Conservation (phyloP, 2,888 invertebrate genomes). For the Drosophila anomalata region DNA sequence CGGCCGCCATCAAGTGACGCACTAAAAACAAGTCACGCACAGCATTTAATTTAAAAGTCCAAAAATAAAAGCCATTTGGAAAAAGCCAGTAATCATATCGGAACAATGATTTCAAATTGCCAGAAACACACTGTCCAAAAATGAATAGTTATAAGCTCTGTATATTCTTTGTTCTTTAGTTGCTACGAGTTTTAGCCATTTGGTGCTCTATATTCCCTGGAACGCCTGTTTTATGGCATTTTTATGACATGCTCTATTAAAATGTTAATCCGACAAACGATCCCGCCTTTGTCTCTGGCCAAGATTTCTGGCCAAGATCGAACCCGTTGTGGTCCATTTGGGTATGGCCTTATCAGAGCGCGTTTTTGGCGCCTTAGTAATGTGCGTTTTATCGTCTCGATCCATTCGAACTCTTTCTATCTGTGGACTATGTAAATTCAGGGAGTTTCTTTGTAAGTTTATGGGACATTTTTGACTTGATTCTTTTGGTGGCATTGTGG, state of each 20-base stretch:
- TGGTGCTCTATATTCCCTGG: slow-evolving; percentile 47
- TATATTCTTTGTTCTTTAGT: slow-evolving; percentile 10
- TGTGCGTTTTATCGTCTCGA: slow-evolving; percentile 68
- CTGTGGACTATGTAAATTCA: slow-evolving; percentile 56
- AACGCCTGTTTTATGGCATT: slow-evolving; percentile 62
- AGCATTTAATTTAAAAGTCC: slow-evolving; percentile 47
- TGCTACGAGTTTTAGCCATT: slow-evolving; percentile 7
- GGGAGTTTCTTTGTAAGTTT: slow-evolving; percentile 62
- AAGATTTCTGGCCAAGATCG: slow-evolving; percentile 19
- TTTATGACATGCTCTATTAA: slow-evolving; percentile 73
- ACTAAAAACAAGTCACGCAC: slow-evolving; percentile 63
- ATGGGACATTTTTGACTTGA: slow-evolving; percentile 38
- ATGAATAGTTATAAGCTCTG: slow-evolving; percentile 44
- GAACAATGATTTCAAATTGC: slow-evolving; percentile 24
- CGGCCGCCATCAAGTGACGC: slow-evolving; percentile 27
- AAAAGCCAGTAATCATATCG: slow-evolving; percentile 22
- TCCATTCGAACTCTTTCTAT: slow-evolving; percentile 11
- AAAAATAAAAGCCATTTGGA: slow-evolving; percentile 31
- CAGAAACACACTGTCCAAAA: slow-evolving; percentile 49
- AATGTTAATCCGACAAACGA: slow-evolving; percentile 65
- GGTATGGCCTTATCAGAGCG: slow-evolving; percentile 55
- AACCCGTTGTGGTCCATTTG: slow-evolving; percentile 60
- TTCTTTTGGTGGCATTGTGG: slow-evolving; percentile 41
- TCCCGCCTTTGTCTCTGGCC: slow-evolving; percentile 35
- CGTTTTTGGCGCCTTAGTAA: slow-evolving; percentile 78